These are phyloP conservation scores for Oncorhynchus nerka DNA, from an alignment of 2,113 vertebrate genomes.

Conservation along the genomic window DNA sequence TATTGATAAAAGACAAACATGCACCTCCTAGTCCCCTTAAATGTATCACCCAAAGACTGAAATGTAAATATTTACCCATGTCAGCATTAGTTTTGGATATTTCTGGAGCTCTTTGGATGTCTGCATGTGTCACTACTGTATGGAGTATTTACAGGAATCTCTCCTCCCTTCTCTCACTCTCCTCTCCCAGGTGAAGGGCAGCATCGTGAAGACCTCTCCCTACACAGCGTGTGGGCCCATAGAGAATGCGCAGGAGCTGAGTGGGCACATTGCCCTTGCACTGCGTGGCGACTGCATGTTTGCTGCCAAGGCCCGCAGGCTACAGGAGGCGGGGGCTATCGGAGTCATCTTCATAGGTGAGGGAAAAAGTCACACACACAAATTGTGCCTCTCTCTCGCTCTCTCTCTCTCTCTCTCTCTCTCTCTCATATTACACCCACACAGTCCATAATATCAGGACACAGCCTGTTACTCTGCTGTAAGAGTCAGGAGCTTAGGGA, in stretches of 20 bases:
- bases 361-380: neutral
- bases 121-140: neutral
- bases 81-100: too few relatives aligned
- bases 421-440: neutral
- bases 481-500: neutral
- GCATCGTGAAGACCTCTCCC: slow-evolving; percentile 67
- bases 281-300: slow-evolving; percentile 81
- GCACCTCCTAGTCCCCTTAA: too few relatives aligned
- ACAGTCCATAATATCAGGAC: neutral
- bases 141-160: neutral
- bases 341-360: slow-evolving; percentile 80
- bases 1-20: too few relatives aligned
- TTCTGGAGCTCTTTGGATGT: too few relatives aligned
- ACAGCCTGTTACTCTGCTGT: neutral
- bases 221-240: slow-evolving; percentile 73
- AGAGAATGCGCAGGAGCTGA: slow-evolving; percentile 63
- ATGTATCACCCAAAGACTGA: too few relatives aligned
- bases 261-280: slow-evolving; percentile 67
- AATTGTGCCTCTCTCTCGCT: neutral
- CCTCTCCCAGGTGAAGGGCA: slow-evolving; percentile 71
- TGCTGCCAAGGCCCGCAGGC: slow-evolving; percentile 73
- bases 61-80: too few relatives aligned
- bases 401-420: neutral
- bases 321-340: slow-evolving; percentile 73
- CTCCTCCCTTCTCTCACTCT: neutral